phyloP scores from a whole-genome alignment of 35 echinoderm and acorn worm species.

The Strongylocentrotus purpuratus region DNA sequence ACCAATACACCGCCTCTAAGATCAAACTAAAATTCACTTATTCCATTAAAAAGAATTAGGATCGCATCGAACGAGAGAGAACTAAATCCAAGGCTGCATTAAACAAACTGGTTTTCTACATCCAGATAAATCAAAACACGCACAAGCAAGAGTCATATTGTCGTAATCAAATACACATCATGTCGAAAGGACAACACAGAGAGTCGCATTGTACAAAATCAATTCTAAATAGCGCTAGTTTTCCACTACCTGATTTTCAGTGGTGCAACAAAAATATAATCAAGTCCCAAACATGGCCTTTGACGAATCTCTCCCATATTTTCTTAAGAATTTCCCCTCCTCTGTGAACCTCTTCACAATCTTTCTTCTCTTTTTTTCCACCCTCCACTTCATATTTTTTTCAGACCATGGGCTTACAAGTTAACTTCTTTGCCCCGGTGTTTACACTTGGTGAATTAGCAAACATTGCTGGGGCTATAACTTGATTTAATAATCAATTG shows the following conservation, averaged over 20 bases:
- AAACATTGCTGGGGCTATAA: constrained; percentile 38
- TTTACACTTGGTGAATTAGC: constrained; percentile 21
- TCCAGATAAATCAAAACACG: neutral
- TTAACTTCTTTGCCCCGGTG: constrained; percentile 23
- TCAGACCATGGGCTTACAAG: neutral
- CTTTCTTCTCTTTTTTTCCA: neutral
- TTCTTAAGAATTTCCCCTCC: neutral
- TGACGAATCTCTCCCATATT: neutral
- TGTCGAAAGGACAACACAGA: neutral
- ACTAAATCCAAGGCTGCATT: neutral
- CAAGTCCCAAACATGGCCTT: neutral
- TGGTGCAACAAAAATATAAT: no score
- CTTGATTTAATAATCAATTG: constrained; percentile 48
- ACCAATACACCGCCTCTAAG: neutral
- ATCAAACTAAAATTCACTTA: neutral
- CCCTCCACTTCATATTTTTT: neutral
- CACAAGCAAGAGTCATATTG: neutral
- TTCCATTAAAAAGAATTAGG: neutral
- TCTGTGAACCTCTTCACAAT: neutral
- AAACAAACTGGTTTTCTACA: neutral
- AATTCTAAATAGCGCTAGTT: neutral
- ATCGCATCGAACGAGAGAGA: neutral
- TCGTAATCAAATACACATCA: neutral
- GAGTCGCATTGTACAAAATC: neutral
- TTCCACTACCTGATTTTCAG: neutral